These are phyloP conservation scores for Peromyscus attwateri DNA, from an alignment of 2,797 vertebrate species.

Conservation along the genomic window DNA sequence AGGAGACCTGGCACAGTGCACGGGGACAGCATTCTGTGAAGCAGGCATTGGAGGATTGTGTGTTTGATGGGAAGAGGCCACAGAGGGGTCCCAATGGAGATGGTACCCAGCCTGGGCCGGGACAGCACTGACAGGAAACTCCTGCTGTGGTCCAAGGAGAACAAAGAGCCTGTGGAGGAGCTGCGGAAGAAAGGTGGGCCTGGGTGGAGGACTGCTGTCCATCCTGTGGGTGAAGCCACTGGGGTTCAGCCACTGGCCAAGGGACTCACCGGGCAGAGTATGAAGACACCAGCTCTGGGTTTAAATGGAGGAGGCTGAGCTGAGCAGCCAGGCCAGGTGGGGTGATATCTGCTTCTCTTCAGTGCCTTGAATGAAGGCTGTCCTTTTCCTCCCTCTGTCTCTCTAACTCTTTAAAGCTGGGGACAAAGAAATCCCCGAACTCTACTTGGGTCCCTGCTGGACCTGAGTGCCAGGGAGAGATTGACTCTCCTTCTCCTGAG, in stretches of 20 bases:
- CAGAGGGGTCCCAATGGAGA: rapidly evolving
- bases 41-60: background rate
- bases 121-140: rapidly evolving
- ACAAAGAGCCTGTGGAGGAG: rapidly evolving
- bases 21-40: background rate
- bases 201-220: no score
- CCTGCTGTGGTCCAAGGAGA: background rate
- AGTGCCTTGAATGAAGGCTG: rapidly evolving
- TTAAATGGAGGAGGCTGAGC: background rate
- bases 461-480: background rate
- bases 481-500: background rate
- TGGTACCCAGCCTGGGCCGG: background rate
- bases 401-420: no score
- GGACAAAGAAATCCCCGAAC: background rate
- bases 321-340: background rate
- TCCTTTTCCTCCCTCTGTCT: no score
- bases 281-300: background rate
- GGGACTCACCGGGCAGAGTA: background rate
- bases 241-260: background rate
- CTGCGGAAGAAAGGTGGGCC: rapidly evolving
- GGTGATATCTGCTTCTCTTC: rapidly evolving
- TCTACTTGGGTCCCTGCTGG: background rate
- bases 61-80: background rate
- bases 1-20: no score
- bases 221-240: background rate